phyloP scores from a whole-genome alignment of 2,888 invertebrate genomes.

The Carterocephalus palaemon region DNA sequence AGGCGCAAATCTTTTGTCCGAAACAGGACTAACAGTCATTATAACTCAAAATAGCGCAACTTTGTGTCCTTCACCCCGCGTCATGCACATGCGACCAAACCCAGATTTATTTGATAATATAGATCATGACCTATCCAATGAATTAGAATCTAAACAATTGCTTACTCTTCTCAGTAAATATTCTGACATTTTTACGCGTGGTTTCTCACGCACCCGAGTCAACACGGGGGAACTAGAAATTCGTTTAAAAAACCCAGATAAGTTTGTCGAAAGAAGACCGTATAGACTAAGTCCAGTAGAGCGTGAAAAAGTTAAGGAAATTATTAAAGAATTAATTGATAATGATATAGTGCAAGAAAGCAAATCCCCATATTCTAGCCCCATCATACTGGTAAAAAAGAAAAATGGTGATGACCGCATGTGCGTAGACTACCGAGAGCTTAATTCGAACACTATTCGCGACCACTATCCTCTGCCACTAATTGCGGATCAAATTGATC shows the following conservation, averaged over 20 bases:
- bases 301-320: neutral
- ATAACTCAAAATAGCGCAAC: slow-evolving; percentile 18
- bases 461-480: neutral
- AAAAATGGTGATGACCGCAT: neutral
- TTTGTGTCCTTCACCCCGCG: neutral
- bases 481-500: slow-evolving; percentile 31
- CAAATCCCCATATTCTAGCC: neutral
- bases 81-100: slow-evolving; percentile 17
- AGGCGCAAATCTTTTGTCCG: slow-evolving; percentile 19
- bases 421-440: slow-evolving; percentile 24
- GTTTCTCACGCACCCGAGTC: slow-evolving; percentile 14
- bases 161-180: slow-evolving; percentile 17
- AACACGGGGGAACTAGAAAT: slow-evolving; percentile 5
- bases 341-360: neutral
- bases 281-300: neutral
- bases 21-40: slow-evolving; percentile 19
- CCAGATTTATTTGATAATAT: slow-evolving; percentile 18
- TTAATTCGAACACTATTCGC: neutral
- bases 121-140: slow-evolving; percentile 12
- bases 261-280: neutral
- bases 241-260: neutral
- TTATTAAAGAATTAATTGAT: neutral
- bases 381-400: neutral
- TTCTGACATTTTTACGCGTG: slow-evolving; percentile 19
- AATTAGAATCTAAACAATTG: slow-evolving; percentile 12